Conservation (phyloP, 1,140 invertebrate species). For the Scaptomyza montana region DNA sequence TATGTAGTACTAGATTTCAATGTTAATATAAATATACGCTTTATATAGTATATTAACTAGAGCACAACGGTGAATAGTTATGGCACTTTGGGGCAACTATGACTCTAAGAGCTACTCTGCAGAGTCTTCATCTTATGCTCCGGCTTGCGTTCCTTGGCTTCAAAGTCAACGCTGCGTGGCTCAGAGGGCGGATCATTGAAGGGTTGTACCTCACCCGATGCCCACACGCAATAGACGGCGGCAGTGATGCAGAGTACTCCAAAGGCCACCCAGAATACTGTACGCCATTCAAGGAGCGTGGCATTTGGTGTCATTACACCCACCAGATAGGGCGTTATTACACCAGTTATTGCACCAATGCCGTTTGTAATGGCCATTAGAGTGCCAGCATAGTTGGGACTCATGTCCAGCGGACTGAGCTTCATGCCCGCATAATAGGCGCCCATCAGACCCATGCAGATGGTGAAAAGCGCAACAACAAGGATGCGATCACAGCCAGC, state of each 20-base stretch:
- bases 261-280: constrained; percentile 92
- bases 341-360: constrained; percentile 91
- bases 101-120: constrained; percentile 61
- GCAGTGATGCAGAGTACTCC: constrained; percentile 88
- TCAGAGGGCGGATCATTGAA: constrained; percentile 86
- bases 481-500: constrained; percentile 88
- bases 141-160: constrained; percentile 62
- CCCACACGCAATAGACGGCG: constrained; percentile 89
- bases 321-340: constrained; percentile 91
- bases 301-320: constrained; percentile 90
- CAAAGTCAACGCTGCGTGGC: constrained; percentile 58
- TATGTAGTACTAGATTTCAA: no score
- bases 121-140: constrained; percentile 28
- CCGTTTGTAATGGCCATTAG: constrained; percentile 94
- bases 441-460: constrained; percentile 90
- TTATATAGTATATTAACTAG: constrained; percentile 43
- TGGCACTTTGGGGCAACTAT: constrained; percentile 53
- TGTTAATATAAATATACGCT: no score
- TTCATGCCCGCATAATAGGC: constrained; percentile 91
- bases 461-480: constrained; percentile 88
- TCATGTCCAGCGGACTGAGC: constrained; percentile 92
- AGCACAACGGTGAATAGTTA: constrained; percentile 43
- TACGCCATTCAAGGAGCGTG: constrained; percentile 90
- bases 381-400: constrained; percentile 92
- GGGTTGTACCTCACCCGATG: constrained; percentile 88